These are phyloP conservation scores for Tethya wilhelma DNA, from an alignment of 37 sponge, comb jelly and placozoan species.

Conservation along the genomic window DNA sequence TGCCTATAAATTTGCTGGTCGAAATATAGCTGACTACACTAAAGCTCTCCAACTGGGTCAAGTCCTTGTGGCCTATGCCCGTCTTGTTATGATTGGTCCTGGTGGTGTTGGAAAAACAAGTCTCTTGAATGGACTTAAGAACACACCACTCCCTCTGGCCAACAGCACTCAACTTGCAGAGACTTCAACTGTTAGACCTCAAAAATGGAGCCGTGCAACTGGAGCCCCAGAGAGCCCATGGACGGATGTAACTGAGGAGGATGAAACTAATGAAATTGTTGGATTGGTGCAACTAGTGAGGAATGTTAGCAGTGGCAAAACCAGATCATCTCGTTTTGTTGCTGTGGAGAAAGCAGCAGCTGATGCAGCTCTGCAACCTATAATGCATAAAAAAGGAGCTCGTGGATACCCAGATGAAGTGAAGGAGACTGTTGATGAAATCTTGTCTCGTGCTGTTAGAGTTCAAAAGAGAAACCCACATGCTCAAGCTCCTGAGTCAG, in stretches of 20 bases:
- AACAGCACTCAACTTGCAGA: slow-evolving; percentile 42
- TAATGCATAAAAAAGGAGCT: too few species aligned
- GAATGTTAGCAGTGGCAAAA: neutral
- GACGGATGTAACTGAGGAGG: slow-evolving; percentile 17
- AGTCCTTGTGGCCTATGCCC: slow-evolving; percentile 34
- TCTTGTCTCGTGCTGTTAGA: too few species aligned
- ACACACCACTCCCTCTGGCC: neutral
- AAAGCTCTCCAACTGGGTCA: slow-evolving; percentile 33
- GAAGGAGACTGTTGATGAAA: too few species aligned
- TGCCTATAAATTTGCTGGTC: too few species aligned
- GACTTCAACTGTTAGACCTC: neutral
- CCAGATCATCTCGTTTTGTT: neutral
- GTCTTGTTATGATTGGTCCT: slow-evolving; percentile 40
- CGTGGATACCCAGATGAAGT: too few species aligned
- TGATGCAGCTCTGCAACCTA: too few species aligned
- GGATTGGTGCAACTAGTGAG: slow-evolving; percentile 14
- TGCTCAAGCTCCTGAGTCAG: too few species aligned
- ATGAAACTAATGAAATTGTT: slow-evolving; percentile 29
- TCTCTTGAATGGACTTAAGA: slow-evolving; percentile 30
- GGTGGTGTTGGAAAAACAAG: slow-evolving; percentile 49
- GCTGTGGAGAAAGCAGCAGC: too few species aligned
- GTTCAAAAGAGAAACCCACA: neutral
- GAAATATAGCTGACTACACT: too few species aligned
- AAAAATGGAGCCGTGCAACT: too few species aligned
- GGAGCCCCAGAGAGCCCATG: too few species aligned